Base-by-base conservation (phyloP, 2,888 invertebrate genomes). In the Ditula angustiorana region DNA sequence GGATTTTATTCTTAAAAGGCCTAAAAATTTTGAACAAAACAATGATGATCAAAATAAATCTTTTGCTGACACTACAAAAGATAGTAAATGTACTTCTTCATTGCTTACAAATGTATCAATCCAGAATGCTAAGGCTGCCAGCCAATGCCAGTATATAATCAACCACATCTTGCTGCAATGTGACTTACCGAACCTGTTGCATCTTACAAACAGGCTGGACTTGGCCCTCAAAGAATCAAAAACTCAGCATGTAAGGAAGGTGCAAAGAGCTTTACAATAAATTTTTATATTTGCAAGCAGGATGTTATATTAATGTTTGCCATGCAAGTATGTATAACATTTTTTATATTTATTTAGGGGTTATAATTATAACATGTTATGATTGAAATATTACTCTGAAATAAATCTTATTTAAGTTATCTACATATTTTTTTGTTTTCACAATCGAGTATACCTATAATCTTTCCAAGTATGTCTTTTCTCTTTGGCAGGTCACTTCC, bases 181-280 rank as follows among this genome's bases (percentile, higher is more conserved):
- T 74, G 94, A 94, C 74, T 79, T 94, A 63, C 92, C 91, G n/a
- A 94, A 94, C 79, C 82, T 94, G 71, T 63, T 93, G 26, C 87
- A 94, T 73, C 74, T 94, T 67, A 87, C 92, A 3, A 93, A 93
- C 74, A 91, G 90, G 72, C 76, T 94, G 57, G 94, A 94, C 62
- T 87, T 90, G 73, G 94, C 94, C 19, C 73, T 94, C 53, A 93
- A 93, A 68, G 94, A 94, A 80, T 93, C 94, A 1, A 93, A 92
- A 68, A 94, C 93, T 72, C 94, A 93, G 71, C 94, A 94, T 78
- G 88, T 94, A 7, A 87, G 93, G 5, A 93, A 92, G 81, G 90
- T 94, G 46, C 91, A 93, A 73, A 90, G 92, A 79, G 87, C 87
- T 58, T 76, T 94, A 67, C 92, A 83, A 37, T 60, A 49, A 57